phyloP scores from a whole-genome alignment of 2,113 vertebrate genomes.

The Rhipidura dahli region DNA sequence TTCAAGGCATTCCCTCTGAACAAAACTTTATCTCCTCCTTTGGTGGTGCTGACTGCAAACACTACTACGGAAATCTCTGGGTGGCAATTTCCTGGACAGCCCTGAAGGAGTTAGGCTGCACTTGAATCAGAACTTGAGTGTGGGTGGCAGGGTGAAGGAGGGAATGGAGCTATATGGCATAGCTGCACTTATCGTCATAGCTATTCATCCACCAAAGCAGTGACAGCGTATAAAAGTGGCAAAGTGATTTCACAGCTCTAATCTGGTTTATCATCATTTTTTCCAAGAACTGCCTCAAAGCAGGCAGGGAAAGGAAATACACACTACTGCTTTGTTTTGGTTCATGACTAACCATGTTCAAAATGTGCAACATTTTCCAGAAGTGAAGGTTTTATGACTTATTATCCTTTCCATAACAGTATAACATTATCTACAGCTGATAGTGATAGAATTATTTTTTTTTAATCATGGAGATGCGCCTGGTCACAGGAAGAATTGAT shows the following conservation, averaged over 20 bases:
- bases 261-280: slow-evolving; percentile 44
- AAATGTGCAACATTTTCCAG: not conserved
- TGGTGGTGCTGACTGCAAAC: slow-evolving; percentile 28
- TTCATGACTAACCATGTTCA: not conserved
- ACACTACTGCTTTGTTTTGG: not conserved
- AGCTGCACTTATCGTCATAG: slow-evolving; percentile 44
- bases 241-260: slow-evolving; percentile 53
- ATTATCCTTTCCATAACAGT: slow-evolving; percentile 9
- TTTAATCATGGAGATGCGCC: not conserved
- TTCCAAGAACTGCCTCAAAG: slow-evolving; percentile 47
- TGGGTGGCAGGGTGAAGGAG: slow-evolving; percentile 18
- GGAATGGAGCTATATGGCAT: not conserved
- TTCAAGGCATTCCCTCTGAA: slow-evolving; percentile 24
- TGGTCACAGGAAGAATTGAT: not conserved
- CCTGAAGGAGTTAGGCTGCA: not conserved
- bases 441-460: not conserved
- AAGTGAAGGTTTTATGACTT: not conserved
- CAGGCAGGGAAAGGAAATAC: not conserved
- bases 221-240: slow-evolving; percentile 9
- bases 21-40: slow-evolving; percentile 57
- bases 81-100: slow-evolving; percentile 69
- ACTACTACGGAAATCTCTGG: slow-evolving; percentile 21
- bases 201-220: slow-evolving; percentile 32
- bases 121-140: slow-evolving; percentile 9
- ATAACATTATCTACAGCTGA: not conserved